Evolutionary conservation across 2,113 vertebrate genomes (phyloP).

Genomic region (Corythornis madagascariensis): DNA sequence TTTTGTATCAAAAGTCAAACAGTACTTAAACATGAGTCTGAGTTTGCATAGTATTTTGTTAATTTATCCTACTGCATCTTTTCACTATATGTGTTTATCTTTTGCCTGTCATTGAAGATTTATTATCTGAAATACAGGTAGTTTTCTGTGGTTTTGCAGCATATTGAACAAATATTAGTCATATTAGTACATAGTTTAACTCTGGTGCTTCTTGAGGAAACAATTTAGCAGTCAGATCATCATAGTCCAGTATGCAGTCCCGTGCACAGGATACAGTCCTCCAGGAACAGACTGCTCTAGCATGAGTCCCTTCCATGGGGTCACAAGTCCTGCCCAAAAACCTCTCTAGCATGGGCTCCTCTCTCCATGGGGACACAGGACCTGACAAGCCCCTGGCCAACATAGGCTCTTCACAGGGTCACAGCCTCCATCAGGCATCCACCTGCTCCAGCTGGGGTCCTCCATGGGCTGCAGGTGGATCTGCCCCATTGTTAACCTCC

Average conservation of each 20-base stretch:
- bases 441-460: not conserved
- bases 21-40: not conserved
- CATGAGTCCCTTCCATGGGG: accelerated
- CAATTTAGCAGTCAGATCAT: not conserved
- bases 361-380: accelerated
- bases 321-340: not conserved
- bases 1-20: not conserved
- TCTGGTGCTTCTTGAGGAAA: not conserved
- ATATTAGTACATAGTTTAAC: not conserved
- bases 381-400: not conserved
- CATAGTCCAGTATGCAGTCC: not conserved
- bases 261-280: not conserved
- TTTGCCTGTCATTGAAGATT: not conserved
- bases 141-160: not conserved
- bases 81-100: not conserved
- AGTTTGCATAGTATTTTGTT: not conserved
- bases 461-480: not conserved
- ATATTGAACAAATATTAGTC: not conserved
- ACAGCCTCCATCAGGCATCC: not conserved
- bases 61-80: not conserved
- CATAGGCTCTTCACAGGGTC: accelerated
- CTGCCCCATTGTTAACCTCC: not conserved
- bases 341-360: not conserved
- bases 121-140: not conserved
- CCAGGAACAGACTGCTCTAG: not conserved